phyloP scores from a whole-genome alignment of 2,888 invertebrate genomes.

The Temnothorax unifasciatus region DNA sequence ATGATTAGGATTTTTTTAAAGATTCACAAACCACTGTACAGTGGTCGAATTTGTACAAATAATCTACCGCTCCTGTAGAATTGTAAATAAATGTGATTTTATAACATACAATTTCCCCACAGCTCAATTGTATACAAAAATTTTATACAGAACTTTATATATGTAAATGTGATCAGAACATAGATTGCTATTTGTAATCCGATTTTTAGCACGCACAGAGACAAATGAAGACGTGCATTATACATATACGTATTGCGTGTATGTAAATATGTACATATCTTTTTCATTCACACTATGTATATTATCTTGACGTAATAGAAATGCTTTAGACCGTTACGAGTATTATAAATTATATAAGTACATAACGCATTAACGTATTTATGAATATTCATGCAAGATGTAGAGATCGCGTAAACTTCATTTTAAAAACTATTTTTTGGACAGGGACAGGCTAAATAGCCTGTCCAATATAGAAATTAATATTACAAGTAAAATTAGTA shows the following conservation, averaged over 20 bases:
- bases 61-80: slow-evolving; percentile 79
- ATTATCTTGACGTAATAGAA: background rate
- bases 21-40: slow-evolving; percentile 73
- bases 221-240: background rate
- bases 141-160: slow-evolving; percentile 48
- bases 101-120: slow-evolving; percentile 75
- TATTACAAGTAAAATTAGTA: background rate
- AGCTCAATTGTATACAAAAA: slow-evolving; percentile 61
- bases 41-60: slow-evolving; percentile 81
- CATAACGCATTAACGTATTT: slow-evolving; percentile 1
- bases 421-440: slow-evolving; percentile 8
- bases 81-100: slow-evolving; percentile 86
- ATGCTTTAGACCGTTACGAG: slow-evolving; percentile 3
- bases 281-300: slow-evolving; percentile 26
- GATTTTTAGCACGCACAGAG: background rate
- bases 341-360: background rate
- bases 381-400: background rate
- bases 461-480: background rate
- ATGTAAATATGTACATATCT: slow-evolving; percentile 37
- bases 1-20: slow-evolving; percentile 78
- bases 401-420: background rate
- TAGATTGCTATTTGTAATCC: slow-evolving; percentile 7
- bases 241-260: background rate
- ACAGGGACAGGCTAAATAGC: background rate
- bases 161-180: background rate